phyloP scores from a whole-genome alignment of 2,113 vertebrate species.

The cattle (Bos taurus) region ARS-UCD2.0 NC_037348.1:46186501-46187000 shows the following conservation, averaged over 20 bases:
- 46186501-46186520: background rate
- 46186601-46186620: background rate
- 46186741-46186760: slow-evolving; percentile 29
- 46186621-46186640: slow-evolving; percentile 29
- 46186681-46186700: background rate
- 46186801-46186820: background rate
- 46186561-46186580: background rate
- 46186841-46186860: background rate
- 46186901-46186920: background rate
- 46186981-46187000: background rate
- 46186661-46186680: background rate
- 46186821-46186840: background rate
- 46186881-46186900: background rate
- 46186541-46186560: background rate
- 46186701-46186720: background rate
- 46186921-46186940: background rate
- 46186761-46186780: background rate
- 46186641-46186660: background rate
- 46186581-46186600: background rate
- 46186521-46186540: background rate
- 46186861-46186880: background rate
- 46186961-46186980: background rate
- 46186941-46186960: background rate
- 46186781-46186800: background rate
- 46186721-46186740: slow-evolving; percentile 8